Percentiles rank a stretch among this genome's conserved stretches.
These are phyloP conservation scores for Lates japonicus DNA, from an alignment of 2,797 vertebrate genomes.

Conservation along the genomic window DNA sequence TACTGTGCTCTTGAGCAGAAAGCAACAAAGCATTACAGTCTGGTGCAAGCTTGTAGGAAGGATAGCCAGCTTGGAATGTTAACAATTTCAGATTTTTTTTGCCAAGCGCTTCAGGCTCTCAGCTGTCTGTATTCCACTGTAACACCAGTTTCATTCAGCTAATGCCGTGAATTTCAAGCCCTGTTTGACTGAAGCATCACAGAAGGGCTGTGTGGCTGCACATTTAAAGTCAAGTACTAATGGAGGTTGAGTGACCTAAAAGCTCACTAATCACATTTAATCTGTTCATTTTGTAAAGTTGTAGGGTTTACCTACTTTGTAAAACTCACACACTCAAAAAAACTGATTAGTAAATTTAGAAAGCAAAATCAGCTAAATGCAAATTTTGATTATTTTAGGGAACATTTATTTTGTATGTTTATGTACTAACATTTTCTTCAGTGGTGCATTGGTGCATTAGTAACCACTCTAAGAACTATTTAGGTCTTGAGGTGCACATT, in stretches of 20 bases:
- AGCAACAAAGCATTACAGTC: constrained; percentile 1
- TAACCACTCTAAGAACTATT: constrained; percentile 37
- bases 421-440: constrained; percentile 9
- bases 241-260: neutral
- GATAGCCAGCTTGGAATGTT: constrained; percentile 13
- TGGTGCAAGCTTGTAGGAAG: neutral
- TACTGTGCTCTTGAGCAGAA: neutral
- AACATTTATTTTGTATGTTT: neutral
- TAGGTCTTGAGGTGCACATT: constrained; percentile 50
- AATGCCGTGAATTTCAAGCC: neutral
- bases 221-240: constrained; percentile 3
- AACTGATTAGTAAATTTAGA: neutral
- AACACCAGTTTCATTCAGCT: constrained; percentile 8
- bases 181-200: neutral
- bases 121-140: neutral
- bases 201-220: neutral
- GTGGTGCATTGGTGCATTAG: constrained; percentile 15
- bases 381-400: neutral
- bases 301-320: neutral
- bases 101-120: neutral
- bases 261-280: neutral
- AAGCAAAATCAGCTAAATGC: neutral
- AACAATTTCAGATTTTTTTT: constrained; percentile 18
- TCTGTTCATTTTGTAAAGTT: constrained; percentile 2
- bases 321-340: neutral